Evolutionary conservation across 2,113 vertebrate genomes (phyloP), one percentile per base, ranked within the genome.

Genomic region (Orycteropus afer): DNA sequence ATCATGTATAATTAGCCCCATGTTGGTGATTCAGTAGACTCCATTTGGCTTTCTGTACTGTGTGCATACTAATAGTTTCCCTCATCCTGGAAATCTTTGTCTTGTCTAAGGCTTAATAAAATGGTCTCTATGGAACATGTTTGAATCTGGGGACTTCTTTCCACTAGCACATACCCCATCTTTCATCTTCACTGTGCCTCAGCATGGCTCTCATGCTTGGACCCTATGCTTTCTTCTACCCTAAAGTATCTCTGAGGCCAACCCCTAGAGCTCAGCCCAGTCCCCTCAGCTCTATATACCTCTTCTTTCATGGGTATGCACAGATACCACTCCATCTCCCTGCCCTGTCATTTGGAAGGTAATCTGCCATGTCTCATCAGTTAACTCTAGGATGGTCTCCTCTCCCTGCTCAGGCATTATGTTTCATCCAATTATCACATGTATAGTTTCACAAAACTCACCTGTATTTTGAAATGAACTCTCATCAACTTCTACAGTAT

Each of bases 261-360:
- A 65, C 40, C 11, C 12, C 18, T n/a, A 4, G 0, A 34, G 10
- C 15, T 29, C 32, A 61, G 32, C 13, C 27, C 78, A 27, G 25
- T 51, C 10, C 55, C 23, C 63, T 42, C 4, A 77, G 18, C 25
- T 27, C 3, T 57, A 4, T 3, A 14, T 1, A 27, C 2, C 22
- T 32, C 14, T 27, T 15, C n/a, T n/a, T n/a, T n/a, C 23, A 0
- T 7, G 5, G 3, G 14, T 27, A 20, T 20, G 1, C 7, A 53
- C 1, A 10, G 20, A 2, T 0, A 3, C 1, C 34, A n/a, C 40
- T 22, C 42, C n/a, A 45, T 9, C 0, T 10, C 32, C 12, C 23
- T 37, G 8, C 13, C 6, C 25, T 4, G 29, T 74, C 55, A 40
- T 57, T 9, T 3, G 23, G 53, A 47, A 65, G n/a, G n/a, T 76